Conservation (phyloP, 2,888 invertebrate genomes). For the Fragum fragum region DNA sequence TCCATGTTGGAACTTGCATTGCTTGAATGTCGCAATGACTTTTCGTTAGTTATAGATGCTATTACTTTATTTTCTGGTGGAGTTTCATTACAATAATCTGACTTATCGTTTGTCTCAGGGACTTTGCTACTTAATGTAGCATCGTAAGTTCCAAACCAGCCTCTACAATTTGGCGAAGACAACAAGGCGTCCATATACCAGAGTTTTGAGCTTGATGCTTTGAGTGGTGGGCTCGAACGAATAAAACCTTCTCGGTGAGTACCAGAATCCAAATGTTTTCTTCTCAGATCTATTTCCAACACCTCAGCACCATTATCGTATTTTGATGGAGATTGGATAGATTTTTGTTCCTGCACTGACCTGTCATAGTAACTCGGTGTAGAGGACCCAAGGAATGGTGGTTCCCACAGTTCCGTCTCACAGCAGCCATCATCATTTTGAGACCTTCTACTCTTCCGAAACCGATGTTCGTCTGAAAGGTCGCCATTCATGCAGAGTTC, state of each 20-base stretch:
- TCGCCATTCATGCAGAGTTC: constrained; percentile 36
- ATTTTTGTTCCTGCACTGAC: neutral
- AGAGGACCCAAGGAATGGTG: constrained; percentile 7
- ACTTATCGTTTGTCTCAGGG: neutral
- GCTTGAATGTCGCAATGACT: too few relatives aligned
- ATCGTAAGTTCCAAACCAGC: neutral
- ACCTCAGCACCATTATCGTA: neutral
- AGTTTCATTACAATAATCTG: neutral
- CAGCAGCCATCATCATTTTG: neutral
- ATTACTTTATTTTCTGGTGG: neutral
- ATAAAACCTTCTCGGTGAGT: neutral
- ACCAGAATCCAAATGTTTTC: neutral
- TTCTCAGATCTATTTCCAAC: constrained; percentile 9
- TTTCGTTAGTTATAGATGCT: too few relatives aligned
- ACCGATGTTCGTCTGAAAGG: neutral
- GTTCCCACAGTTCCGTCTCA: neutral
- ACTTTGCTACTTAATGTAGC: neutral
- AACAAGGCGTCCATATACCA: neutral
- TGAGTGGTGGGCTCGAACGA: neutral
- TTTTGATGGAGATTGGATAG: neutral
- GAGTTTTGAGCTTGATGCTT: neutral
- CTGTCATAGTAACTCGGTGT: constrained; percentile 11
- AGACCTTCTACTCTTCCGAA: neutral
- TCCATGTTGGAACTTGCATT: too few relatives aligned
- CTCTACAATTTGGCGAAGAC: neutral